Conservation (phyloP, 2,888 invertebrate species). For the Norana najaformis region DNA sequence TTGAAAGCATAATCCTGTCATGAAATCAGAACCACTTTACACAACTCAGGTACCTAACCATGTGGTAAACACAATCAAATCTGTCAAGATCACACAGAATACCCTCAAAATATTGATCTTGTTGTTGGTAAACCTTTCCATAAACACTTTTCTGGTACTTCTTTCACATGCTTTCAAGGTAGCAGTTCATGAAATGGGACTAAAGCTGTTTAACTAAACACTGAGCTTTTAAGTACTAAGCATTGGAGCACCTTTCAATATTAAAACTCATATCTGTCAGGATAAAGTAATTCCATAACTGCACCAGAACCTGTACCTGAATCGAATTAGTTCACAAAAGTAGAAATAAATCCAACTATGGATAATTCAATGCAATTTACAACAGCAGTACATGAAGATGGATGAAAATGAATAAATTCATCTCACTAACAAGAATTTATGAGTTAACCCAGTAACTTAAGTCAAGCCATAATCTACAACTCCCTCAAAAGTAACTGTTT, state of each 20-base stretch:
- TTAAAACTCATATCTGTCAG: not conserved
- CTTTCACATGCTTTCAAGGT: not conserved
- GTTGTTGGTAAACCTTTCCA: not conserved
- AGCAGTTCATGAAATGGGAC: not conserved
- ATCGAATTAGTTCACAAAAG: not conserved
- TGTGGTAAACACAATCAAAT: not conserved
- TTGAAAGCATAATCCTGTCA: not conserved
- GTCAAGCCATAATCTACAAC: constrained; percentile 1
- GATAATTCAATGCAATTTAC: not conserved
- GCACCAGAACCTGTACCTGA: not conserved
- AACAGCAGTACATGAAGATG: constrained; percentile 13
- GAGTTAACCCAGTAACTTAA: not conserved
- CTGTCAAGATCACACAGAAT: not conserved
- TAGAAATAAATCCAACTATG: not conserved
- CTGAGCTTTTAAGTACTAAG: too few relatives aligned
- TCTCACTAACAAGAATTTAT: not conserved
- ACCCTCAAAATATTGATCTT: not conserved
- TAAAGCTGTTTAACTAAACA: too few relatives aligned
- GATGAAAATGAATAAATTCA: not conserved
- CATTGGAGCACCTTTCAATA: not conserved
- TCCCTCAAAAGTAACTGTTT: not conserved
- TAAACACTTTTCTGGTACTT: not conserved
- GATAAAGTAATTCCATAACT: not conserved
- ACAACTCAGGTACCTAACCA: not conserved
- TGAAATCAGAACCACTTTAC: not conserved